Evolutionary conservation across 2,797 vertebrate species (phyloP).

Genomic region (Melanotaenia nigrans): DNA sequence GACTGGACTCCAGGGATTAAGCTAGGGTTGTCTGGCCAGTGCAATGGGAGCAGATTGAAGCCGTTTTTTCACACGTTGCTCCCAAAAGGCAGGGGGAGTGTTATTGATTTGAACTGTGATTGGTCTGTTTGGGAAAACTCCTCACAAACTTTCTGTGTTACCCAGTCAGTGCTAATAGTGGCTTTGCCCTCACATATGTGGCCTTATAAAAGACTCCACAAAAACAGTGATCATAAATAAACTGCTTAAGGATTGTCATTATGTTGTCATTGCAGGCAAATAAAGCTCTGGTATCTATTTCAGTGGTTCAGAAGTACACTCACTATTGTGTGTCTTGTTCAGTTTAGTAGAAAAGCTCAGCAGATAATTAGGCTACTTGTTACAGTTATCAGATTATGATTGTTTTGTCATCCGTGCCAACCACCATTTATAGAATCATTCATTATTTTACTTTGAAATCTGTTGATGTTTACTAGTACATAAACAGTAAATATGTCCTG

Average conservation of each 20-base stretch:
- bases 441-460: background rate
- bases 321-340: background rate
- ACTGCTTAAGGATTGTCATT: background rate
- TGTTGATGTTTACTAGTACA: background rate
- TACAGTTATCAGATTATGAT: conserved; percentile 7
- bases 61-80: conserved; percentile 57
- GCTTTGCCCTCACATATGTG: background rate
- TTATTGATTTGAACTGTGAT: conserved; percentile 48
- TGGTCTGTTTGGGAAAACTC: conserved; percentile 45
- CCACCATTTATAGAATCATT: conserved; percentile 12
- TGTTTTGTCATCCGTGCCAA: conserved; percentile 1
- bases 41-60: conserved; percentile 60
- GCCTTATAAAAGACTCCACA: background rate
- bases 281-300: background rate
- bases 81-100: conserved; percentile 6
- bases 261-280: background rate
- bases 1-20: conserved; percentile 72
- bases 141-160: conserved; percentile 7
- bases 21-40: conserved; percentile 70
- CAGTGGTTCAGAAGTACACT: background rate
- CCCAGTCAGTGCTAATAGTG: conserved; percentile 15
- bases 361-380: background rate
- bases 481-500: background rate
- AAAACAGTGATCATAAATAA: background rate
- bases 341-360: conserved; percentile 7